phyloP scores from a whole-genome alignment of 2,113 vertebrate species.

The Lepidothrix coronata region DNA sequence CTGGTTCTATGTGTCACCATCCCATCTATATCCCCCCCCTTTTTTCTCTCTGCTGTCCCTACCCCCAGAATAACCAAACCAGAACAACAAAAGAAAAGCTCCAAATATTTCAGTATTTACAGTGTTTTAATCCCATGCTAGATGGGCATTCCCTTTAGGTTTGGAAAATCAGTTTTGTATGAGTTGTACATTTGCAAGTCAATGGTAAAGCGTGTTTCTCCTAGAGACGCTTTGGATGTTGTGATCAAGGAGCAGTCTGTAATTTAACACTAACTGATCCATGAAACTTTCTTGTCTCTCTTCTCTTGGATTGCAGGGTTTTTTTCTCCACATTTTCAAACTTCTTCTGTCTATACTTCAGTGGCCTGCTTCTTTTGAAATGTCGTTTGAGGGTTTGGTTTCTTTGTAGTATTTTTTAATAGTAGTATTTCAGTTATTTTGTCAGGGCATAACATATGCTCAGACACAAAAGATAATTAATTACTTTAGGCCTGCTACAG shows the following conservation, averaged over 20 bases:
- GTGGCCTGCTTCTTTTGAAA: background rate
- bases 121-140: background rate
- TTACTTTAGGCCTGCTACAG: background rate
- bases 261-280: background rate
- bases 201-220: background rate
- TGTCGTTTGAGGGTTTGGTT: background rate
- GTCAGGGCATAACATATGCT: background rate
- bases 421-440: background rate
- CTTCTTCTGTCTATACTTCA: background rate
- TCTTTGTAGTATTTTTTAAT: background rate
- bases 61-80: background rate
- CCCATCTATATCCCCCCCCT: background rate
- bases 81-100: background rate
- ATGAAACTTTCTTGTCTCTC: background rate
- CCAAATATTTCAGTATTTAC: background rate
- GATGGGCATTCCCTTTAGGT: background rate
- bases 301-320: background rate
- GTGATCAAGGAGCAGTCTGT: background rate
- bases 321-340: background rate
- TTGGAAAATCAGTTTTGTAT: background rate
- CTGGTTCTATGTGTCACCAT: background rate
- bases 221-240: background rate
- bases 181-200: background rate
- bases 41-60: background rate
- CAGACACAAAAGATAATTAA: background rate